Evolutionary conservation across 1,140 invertebrate genomes (phyloP).

Genomic region (Drosophila rufa): DNA sequence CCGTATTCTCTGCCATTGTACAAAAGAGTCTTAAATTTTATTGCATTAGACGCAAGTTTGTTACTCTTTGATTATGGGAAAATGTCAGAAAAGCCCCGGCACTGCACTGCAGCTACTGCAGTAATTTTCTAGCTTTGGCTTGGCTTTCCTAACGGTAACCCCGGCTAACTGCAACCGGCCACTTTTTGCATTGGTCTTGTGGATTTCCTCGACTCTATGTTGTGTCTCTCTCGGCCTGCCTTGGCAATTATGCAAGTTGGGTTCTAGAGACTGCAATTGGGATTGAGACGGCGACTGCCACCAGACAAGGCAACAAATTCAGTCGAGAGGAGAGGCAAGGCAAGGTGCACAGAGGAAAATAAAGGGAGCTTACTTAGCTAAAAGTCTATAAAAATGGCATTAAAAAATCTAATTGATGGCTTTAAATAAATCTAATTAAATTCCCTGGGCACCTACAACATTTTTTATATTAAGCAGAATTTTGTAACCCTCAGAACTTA

Average conservation of each 20-base stretch:
- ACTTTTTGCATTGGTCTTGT: slow-evolving; percentile 40
- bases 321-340: slow-evolving; percentile 6
- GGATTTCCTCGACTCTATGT: slow-evolving; percentile 27
- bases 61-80: slow-evolving; percentile 80
- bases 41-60: slow-evolving; percentile 62
- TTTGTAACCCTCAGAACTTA: not conserved
- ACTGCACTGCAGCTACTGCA: slow-evolving; percentile 2
- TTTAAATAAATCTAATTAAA: not conserved
- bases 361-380: not conserved
- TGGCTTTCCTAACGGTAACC: slow-evolving; percentile 48
- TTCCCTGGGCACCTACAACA: not conserved
- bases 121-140: slow-evolving; percentile 23
- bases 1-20: slow-evolving; percentile 24
- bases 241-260: slow-evolving; percentile 59
- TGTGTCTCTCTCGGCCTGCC: slow-evolving; percentile 31
- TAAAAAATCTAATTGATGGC: not conserved
- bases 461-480: not conserved
- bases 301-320: slow-evolving; percentile 49
- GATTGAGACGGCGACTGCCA: slow-evolving; percentile 49
- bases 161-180: slow-evolving; percentile 56
- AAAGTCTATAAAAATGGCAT: not conserved
- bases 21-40: slow-evolving; percentile 81
- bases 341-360: not conserved
- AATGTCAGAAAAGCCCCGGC: slow-evolving; percentile 19
- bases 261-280: slow-evolving; percentile 45